A percentile compares a stretch with the other conserved stretches of the same genome.
These are phyloP conservation scores for Patella pellucida DNA, from an alignment of 2,888 invertebrate genomes.

Conservation along the genomic window DNA sequence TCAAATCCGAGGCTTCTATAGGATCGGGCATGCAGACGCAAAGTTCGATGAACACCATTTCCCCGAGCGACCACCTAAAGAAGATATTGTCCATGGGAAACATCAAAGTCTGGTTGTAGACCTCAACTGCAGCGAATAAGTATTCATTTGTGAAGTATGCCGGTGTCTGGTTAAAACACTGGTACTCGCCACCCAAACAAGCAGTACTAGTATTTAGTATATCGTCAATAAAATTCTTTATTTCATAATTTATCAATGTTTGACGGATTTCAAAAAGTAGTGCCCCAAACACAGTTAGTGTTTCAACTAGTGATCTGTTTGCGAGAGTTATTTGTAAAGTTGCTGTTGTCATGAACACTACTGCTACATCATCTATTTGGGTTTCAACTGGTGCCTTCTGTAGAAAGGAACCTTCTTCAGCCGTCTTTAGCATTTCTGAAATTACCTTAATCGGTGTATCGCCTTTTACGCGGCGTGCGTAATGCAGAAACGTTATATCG, in stretches of 20 bases:
- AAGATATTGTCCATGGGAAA: not conserved
- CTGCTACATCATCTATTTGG: too few relatives aligned
- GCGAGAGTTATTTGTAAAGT: too few relatives aligned
- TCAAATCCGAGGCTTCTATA: not conserved
- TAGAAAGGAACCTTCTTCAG: too few relatives aligned
- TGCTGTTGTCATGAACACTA: too few relatives aligned
- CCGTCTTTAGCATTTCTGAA: too few relatives aligned
- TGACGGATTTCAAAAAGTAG: not conserved
- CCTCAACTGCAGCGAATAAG: not conserved
- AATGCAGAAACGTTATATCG: not conserved
- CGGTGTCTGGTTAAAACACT: not conserved
- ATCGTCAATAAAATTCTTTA: not conserved
- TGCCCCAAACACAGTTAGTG: too few relatives aligned
- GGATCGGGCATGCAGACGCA: not conserved
- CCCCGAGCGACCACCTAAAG: not conserved
- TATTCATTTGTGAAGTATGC: not conserved
- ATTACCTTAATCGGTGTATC: too few relatives aligned
- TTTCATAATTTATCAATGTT: not conserved
- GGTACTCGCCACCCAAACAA: not conserved
- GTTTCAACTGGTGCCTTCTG: too few relatives aligned
- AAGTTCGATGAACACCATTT: not conserved
- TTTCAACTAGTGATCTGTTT: too few relatives aligned
- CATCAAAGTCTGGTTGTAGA: not conserved
- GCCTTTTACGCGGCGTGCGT: too few relatives aligned
- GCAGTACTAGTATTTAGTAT: not conserved